Evolutionary conservation across 2,888 invertebrate genomes (phyloP).

Genomic region (Argyresthia goedartella): DNA sequence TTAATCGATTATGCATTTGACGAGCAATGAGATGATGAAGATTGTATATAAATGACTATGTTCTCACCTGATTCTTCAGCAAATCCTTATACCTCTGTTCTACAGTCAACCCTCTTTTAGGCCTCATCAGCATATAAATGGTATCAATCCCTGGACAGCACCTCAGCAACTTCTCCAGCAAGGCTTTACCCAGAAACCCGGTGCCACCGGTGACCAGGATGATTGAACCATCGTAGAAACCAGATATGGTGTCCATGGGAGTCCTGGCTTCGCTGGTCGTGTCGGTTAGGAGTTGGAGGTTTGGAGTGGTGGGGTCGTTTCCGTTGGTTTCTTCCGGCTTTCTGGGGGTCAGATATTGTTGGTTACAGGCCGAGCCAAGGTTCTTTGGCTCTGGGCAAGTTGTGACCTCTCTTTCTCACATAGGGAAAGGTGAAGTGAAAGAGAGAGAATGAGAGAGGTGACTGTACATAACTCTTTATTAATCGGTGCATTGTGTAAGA

Average conservation of each 20-base stretch:
- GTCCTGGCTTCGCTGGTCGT: background rate
- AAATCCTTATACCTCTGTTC: conserved; percentile 81
- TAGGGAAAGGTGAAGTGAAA: too few relatives aligned
- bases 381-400: too few relatives aligned
- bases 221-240: conserved; percentile 66
- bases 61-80: conserved; percentile 74
- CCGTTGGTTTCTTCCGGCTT: conserved; percentile 41
- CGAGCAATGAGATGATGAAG: too few relatives aligned
- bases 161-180: conserved; percentile 92
- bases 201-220: conserved; percentile 76
- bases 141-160: conserved; percentile 83
- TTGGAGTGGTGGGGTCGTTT: conserved; percentile 34
- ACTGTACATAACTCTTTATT: too few relatives aligned
- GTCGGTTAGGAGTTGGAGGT: conserved; percentile 14
- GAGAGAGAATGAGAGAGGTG: too few relatives aligned
- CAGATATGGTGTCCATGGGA: conserved; percentile 35
- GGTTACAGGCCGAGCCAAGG: too few relatives aligned
- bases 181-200: conserved; percentile 94
- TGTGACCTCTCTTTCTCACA: too few relatives aligned
- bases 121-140: conserved; percentile 86
- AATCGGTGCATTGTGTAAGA: too few relatives aligned
- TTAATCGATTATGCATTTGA: too few relatives aligned
- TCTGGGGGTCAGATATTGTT: conserved; percentile 20
- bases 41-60: too few relatives aligned
- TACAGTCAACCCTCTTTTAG: conserved; percentile 77